These are phyloP conservation scores for Hippasteria phrygiana DNA, from an alignment of 53 echinoderm and acorn worm species.

Conservation along the genomic window DNA sequence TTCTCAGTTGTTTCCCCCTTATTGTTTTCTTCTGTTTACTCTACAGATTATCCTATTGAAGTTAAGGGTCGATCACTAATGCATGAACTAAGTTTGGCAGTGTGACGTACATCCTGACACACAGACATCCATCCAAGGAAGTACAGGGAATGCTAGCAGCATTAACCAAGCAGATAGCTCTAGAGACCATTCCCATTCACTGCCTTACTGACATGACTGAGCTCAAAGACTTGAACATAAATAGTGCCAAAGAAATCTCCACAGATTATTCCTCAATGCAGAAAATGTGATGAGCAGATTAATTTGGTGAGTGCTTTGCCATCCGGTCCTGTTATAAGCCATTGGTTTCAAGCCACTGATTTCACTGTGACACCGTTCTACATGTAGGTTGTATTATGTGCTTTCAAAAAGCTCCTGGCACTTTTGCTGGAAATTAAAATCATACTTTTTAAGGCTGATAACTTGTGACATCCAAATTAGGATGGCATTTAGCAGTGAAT, in stretches of 20 bases:
- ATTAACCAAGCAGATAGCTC: too few species aligned
- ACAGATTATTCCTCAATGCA: background rate
- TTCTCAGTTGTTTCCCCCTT: too few species aligned
- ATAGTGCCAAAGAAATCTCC: too few species aligned
- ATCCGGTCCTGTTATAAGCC: background rate
- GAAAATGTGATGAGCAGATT: background rate
- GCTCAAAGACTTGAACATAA: background rate
- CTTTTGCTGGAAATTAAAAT: conserved; percentile 41
- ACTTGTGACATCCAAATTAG: conserved; percentile 58
- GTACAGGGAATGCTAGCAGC: too few species aligned
- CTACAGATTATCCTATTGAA: too few species aligned
- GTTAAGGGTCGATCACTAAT: too few species aligned
- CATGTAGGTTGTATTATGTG: background rate
- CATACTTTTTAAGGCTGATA: conserved; percentile 40
- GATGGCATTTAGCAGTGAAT: background rate
- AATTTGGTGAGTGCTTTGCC: background rate
- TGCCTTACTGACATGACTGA: too few species aligned
- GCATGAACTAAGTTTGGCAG: too few species aligned
- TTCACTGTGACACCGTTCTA: background rate
- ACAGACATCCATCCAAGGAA: too few species aligned
- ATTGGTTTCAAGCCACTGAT: background rate
- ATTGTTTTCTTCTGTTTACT: too few species aligned
- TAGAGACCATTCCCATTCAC: too few species aligned
- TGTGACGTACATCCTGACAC: too few species aligned
- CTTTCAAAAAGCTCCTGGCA: background rate